Percentiles rank a stretch among this genome's conserved stretches.
Conservation (phyloP, 2,113 vertebrate species). For the Pseudopodoces humilis region DNA sequence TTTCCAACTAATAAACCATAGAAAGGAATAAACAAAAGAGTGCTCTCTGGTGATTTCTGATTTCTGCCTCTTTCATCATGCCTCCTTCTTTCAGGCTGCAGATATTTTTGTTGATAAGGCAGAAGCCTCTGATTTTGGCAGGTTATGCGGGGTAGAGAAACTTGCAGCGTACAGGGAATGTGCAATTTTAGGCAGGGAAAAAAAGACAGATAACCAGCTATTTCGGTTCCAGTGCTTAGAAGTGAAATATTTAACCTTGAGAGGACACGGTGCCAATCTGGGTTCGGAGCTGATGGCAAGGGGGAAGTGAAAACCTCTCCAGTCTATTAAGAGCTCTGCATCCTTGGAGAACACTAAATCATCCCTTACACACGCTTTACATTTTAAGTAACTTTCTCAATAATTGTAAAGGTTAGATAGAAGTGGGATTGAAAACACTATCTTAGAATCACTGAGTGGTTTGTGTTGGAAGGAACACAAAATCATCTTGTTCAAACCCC, state of each 20-base stretch:
- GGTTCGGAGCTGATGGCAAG: background rate
- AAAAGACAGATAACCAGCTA: background rate
- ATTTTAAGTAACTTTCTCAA: background rate
- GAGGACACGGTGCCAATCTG: background rate
- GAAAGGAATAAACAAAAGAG: background rate
- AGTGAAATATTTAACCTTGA: constrained; percentile 48
- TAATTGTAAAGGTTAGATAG: background rate
- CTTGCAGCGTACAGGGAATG: constrained; percentile 11
- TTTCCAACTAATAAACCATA: background rate
- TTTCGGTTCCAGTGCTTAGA: constrained; percentile 12
- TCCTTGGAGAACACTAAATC: background rate
- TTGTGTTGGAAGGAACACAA: background rate
- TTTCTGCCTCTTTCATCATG: background rate
- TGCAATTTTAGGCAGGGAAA: background rate
- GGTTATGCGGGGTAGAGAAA: background rate
- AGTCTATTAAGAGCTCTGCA: background rate
- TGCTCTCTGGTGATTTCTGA: background rate
- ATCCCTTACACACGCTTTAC: background rate
- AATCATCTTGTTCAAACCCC: background rate
- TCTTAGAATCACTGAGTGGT: background rate
- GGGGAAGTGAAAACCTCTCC: background rate
- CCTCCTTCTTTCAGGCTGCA: constrained; percentile 22
- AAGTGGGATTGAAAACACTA: background rate
- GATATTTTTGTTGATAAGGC: constrained; percentile 31
- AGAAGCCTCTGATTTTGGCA: constrained; percentile 44